Evolutionary conservation across 2,888 invertebrate genomes (phyloP).

Genomic region (Philopedon plagiatum): DNA sequence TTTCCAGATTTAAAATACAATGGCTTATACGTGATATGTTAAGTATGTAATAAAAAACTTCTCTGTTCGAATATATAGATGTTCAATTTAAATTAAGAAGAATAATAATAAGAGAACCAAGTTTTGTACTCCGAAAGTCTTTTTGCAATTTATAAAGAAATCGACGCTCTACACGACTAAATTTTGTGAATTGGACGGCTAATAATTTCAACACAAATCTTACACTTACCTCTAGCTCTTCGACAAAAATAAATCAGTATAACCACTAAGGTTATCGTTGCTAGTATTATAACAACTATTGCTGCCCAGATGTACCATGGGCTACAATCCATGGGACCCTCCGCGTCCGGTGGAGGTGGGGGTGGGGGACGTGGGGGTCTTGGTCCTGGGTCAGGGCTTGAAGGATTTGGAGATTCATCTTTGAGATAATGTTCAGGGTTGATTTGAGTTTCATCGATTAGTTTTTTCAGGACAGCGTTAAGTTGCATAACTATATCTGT

Average conservation of each 20-base stretch:
- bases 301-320: slow-evolving; percentile 19
- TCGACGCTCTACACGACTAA: too few species aligned
- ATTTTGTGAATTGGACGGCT: background rate
- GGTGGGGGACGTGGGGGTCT: background rate
- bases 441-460: slow-evolving; percentile 13
- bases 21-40: too few species aligned
- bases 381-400: background rate
- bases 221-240: slow-evolving; percentile 19
- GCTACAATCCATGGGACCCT: slow-evolving; percentile 9
- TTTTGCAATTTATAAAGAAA: too few species aligned
- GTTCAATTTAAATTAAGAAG: too few species aligned
- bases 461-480: background rate
- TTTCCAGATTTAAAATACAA: too few species aligned
- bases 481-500: slow-evolving; percentile 8
- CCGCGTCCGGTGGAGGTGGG: background rate
- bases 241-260: slow-evolving; percentile 33
- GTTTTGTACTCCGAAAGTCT: too few species aligned
- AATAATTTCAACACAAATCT: background rate
- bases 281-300: slow-evolving; percentile 22
- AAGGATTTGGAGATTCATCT: slow-evolving; percentile 11
- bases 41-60: too few species aligned
- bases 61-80: too few species aligned
- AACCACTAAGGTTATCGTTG: slow-evolving; percentile 3
- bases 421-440: background rate
- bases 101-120: too few species aligned